Percentiles rank a stretch among this genome's conserved stretches.
Evolutionary conservation across 2,888 invertebrate genomes (phyloP).

Genomic region (Xylota sylvarum): DNA sequence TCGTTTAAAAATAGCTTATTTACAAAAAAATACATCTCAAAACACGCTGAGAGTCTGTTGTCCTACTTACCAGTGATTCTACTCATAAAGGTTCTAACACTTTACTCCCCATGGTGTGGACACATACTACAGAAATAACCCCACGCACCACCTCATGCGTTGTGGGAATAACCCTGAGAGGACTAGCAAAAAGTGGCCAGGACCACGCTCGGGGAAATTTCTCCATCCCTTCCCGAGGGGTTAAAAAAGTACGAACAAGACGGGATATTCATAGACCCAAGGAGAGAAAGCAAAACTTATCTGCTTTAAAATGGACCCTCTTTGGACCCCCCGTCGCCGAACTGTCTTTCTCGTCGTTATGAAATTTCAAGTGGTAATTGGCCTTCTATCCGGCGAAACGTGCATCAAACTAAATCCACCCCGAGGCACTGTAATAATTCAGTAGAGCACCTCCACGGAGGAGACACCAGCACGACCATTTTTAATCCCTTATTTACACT

Average conservation of each 20-base stretch:
- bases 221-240: constrained; percentile 10
- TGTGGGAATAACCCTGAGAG: constrained; percentile 1
- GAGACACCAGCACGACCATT: constrained; percentile 14
- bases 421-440: constrained; percentile 55
- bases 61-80: background rate
- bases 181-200: constrained; percentile 6
- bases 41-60: background rate
- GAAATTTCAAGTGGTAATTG: constrained; percentile 70
- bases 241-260: constrained; percentile 29
- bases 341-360: constrained; percentile 49
- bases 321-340: background rate
- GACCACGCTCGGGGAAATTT: constrained; percentile 44
- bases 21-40: background rate
- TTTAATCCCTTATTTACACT: constrained; percentile 61
- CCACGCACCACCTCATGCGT: constrained; percentile 8
- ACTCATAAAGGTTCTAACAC: background rate
- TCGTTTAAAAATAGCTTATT: too few species aligned
- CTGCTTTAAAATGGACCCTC: constrained; percentile 53
- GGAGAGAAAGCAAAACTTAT: constrained; percentile 42
- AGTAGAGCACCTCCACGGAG: constrained; percentile 15
- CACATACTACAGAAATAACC: background rate
- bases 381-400: constrained; percentile 44
- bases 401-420: constrained; percentile 59
- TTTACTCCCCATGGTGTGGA: constrained; percentile 5
- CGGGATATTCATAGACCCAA: constrained; percentile 35